These are phyloP conservation scores for Anoplolepis gracilipes DNA, from an alignment of 1,140 invertebrate species.

Conservation along the genomic window DNA sequence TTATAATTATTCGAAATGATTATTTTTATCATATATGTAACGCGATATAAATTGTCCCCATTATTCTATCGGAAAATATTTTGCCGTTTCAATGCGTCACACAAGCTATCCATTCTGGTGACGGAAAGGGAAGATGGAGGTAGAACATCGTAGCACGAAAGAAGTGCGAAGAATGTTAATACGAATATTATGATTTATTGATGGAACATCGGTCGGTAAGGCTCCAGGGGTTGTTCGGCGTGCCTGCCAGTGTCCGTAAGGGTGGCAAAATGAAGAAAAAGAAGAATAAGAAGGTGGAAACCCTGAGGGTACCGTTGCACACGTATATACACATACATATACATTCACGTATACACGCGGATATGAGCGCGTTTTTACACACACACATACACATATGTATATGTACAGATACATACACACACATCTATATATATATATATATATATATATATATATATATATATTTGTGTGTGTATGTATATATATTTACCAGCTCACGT, in stretches of 20 bases:
- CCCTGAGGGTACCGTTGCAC: constrained; percentile 69
- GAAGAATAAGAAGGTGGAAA: constrained; percentile 73
- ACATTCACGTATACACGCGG: constrained; percentile 24
- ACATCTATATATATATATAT: neutral
- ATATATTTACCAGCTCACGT: constrained; percentile 55
- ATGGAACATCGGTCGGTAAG: constrained; percentile 80
- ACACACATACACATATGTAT: neutral
- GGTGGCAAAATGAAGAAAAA: constrained; percentile 79
- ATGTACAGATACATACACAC: neutral
- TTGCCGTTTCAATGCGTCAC: constrained; percentile 63
- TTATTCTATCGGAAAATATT: constrained; percentile 60
- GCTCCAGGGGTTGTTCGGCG: constrained; percentile 62
- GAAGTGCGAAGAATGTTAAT: constrained; percentile 85
- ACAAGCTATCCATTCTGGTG: constrained; percentile 77
- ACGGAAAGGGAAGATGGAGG: constrained; percentile 59
- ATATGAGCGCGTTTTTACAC: too few relatives aligned
- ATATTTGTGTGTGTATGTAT: constrained; percentile 15
- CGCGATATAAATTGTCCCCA: neutral
- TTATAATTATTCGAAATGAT: neutral
- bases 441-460: neutral
- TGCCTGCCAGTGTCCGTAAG: constrained; percentile 63
- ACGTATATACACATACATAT: neutral
- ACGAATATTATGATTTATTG: constrained; percentile 85
- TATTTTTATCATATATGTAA: neutral
- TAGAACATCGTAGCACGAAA: constrained; percentile 70